phyloP scores from a whole-genome alignment of 2,797 vertebrate genomes.

The Erethizon dorsatum region DNA sequence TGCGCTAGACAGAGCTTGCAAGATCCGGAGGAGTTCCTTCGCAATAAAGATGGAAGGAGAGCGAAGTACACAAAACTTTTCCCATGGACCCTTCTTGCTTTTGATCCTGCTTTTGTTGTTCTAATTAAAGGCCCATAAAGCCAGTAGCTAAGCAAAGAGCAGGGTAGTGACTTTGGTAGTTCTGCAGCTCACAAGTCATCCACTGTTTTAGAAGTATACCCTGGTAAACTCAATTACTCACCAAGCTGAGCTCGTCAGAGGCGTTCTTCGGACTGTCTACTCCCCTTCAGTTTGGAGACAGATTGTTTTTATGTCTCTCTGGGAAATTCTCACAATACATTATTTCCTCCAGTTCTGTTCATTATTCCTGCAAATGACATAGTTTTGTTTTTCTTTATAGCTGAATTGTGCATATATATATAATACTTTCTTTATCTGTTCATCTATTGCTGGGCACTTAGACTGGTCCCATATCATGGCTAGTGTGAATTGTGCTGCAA shows the following conservation, averaged over 20 bases:
- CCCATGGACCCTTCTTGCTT: neutral
- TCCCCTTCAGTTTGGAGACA: neutral
- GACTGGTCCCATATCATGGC: neutral
- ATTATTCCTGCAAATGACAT: neutral
- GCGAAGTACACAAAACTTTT: neutral
- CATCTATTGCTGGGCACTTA: neutral
- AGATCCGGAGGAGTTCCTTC: neutral
- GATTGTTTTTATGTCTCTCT: neutral
- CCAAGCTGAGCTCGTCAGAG: neutral
- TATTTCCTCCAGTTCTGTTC: neutral
- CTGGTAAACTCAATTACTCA: neutral
- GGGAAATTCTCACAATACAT: neutral
- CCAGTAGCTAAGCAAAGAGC: neutral
- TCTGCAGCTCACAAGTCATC: neutral
- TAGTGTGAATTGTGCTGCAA: neutral
- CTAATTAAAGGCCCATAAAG: neutral
- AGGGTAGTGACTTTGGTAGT: neutral
- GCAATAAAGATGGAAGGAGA: neutral
- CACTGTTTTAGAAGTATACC: neutral
- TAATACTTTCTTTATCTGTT: neutral
- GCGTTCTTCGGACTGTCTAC: neutral
- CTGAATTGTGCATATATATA: neutral
- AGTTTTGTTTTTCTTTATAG: neutral
- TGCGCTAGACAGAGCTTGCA: neutral
- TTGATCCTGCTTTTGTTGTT: neutral